Base-by-base conservation (phyloP, 2,888 invertebrate genomes). In the Prenolepis imparis region DNA sequence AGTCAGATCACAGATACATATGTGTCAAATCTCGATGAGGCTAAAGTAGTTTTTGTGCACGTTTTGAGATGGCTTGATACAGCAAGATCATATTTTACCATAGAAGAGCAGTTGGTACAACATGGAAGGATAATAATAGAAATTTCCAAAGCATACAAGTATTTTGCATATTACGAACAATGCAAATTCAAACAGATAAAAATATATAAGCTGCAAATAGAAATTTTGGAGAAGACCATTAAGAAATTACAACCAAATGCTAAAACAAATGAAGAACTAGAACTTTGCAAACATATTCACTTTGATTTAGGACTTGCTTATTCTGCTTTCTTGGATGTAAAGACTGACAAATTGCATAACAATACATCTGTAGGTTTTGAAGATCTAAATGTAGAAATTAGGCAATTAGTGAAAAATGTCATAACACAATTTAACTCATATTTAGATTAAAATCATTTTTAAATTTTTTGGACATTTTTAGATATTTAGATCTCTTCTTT, bases 181-280 rank as follows among this genome's bases (percentile, higher is more conserved):
- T 18, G 18, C 3, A 44, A 3, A n/a, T 11, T 18, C 11, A 73
- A 41, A 12, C 24, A 6, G 18, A 59, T 59, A 41, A 73, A 73
- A 28, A 4, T 73, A 12, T 41, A 44, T 41, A 73, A 73, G 59
- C 59, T 18, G 3, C 73, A 28, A 73, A 11, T 57, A 18, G 57
- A 39, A 4, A 24, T 15, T 5, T 57, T 72, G 28, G 57, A 72
- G 2, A 9, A 59, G 1, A 3, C 32, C 8, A 32, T 28, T 52
- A 11, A 48, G 8, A 15, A 70, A 70, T 36, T 70, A 8, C 0
- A n/a, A 32, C 9, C 0, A 28, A 9, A 2, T 28, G 5, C 24
- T 28, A 12, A 67, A 3, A 9, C 0, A 67, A 8, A 44, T 2
- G 0, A 5, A n/a, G 48, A 67, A 67, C n/a, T 28, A 3, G 0